Percentiles rank a stretch among this genome's conserved stretches.
These are phyloP conservation scores for Dastarcus helophoroides DNA, from an alignment of 2,888 invertebrate genomes.

Conservation along the genomic window DNA sequence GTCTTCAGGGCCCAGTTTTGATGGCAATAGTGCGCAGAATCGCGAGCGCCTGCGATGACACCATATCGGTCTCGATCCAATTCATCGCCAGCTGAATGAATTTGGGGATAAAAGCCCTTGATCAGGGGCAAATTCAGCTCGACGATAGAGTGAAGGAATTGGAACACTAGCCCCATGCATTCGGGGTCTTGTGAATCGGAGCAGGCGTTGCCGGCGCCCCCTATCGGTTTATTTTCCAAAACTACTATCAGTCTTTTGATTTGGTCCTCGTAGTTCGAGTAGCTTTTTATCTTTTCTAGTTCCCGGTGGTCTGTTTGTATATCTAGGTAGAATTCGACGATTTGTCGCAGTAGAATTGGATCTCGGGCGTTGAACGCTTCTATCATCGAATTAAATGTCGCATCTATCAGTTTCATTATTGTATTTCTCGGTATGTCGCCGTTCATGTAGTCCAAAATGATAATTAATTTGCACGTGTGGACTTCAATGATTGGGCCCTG, in stretches of 20 bases:
- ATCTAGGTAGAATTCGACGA: slow-evolving; percentile 45
- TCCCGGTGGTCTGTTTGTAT: slow-evolving; percentile 22
- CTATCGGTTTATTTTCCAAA: slow-evolving; percentile 6
- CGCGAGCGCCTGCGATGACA: slow-evolving; percentile 36
- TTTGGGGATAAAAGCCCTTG: slow-evolving; percentile 31
- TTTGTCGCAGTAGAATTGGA: slow-evolving; percentile 38
- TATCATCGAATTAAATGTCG: slow-evolving; percentile 39
- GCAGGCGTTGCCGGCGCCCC: slow-evolving; percentile 7
- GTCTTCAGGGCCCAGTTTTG: slow-evolving; percentile 23
- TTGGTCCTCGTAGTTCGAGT: slow-evolving; percentile 30
- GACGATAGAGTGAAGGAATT: slow-evolving; percentile 40
- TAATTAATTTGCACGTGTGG: slow-evolving; percentile 43
- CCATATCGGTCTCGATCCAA: slow-evolving; percentile 40
- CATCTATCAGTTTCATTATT: slow-evolving; percentile 38
- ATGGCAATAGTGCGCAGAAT: slow-evolving; percentile 35
- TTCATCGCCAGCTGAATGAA: slow-evolving; percentile 37
- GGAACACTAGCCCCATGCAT: slow-evolving; percentile 39
- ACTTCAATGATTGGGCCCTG: slow-evolving; percentile 37
- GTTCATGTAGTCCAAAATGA: slow-evolving; percentile 42
- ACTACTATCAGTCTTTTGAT: slow-evolving; percentile 31
- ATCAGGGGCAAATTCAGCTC: slow-evolving; percentile 35
- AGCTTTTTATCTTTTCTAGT: slow-evolving; percentile 14
- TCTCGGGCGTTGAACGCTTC: slow-evolving; percentile 39
- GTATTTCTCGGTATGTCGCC: slow-evolving; percentile 39
- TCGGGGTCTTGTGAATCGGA: slow-evolving; percentile 34